Conservation (phyloP, 2,113 vertebrate species). For the Oryzias curvinotus region DNA sequence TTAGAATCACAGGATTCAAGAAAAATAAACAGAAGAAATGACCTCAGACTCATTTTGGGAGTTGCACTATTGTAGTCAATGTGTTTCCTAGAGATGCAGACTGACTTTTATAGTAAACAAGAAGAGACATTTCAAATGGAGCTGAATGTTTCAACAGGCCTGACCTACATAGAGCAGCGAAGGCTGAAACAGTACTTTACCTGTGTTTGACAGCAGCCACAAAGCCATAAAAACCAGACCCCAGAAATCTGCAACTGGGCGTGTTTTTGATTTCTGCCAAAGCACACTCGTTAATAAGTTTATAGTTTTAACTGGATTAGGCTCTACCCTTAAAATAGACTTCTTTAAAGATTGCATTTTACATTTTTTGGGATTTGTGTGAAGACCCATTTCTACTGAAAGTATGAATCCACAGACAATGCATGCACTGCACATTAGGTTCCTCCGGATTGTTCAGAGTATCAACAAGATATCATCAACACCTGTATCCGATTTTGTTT, state of each 20-base stretch:
- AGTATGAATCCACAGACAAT: too few relatives aligned
- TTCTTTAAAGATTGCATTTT: not conserved
- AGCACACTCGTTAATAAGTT: constrained; percentile 9
- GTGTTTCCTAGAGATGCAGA: constrained; percentile 42
- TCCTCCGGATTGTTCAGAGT: too few relatives aligned
- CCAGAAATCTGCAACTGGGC: constrained; percentile 32
- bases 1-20: not conserved
- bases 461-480: too few relatives aligned
- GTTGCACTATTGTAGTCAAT: constrained; percentile 39
- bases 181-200: constrained; percentile 56
- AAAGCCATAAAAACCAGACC: constrained; percentile 42
- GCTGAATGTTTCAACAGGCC: constrained; percentile 61
- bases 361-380: not conserved
- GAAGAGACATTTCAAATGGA: constrained; percentile 52
- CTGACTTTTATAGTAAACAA: constrained; percentile 52
- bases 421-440: too few relatives aligned
- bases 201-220: constrained; percentile 52
- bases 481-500: too few relatives aligned
- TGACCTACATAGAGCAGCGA: constrained; percentile 71
- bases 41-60: constrained; percentile 14
- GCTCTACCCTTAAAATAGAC: constrained; percentile 6
- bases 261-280: constrained; percentile 28
- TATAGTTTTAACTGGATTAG: constrained; percentile 7
- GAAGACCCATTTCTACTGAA: too few relatives aligned
- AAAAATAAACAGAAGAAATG: constrained; percentile 44